Percentiles rank a stretch among this genome's conserved stretches.
Conservation (phyloP, 2,888 invertebrate genomes). For the Caenorhabditis sulstoni region DNA sequence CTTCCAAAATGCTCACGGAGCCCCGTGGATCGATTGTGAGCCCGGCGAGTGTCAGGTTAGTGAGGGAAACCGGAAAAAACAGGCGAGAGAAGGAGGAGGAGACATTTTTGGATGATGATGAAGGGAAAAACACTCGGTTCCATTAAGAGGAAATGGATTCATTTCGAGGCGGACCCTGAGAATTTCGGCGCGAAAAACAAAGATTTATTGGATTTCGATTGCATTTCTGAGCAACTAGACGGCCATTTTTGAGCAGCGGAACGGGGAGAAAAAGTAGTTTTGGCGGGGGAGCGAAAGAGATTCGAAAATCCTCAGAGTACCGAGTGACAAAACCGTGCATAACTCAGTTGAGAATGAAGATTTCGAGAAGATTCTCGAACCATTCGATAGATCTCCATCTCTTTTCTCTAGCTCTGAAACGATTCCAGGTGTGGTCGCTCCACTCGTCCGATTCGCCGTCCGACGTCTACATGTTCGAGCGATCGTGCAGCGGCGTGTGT, state of each 20-base stretch:
- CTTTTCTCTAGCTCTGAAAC: too few species aligned
- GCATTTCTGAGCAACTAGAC: slow-evolving; percentile 14
- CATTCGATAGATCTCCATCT: too few species aligned
- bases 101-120: background rate
- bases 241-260: too few species aligned
- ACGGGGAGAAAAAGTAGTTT: too few species aligned
- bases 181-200: too few species aligned
- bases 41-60: slow-evolving; percentile 58
- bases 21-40: slow-evolving; percentile 58
- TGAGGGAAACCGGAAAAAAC: slow-evolving; percentile 3
- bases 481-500: slow-evolving; percentile 64
- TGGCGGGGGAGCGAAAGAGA: too few species aligned
- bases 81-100: background rate
- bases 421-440: slow-evolving; percentile 68
- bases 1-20: slow-evolving; percentile 50
- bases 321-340: too few species aligned
- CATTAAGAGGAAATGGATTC: slow-evolving; percentile 25
- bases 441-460: slow-evolving; percentile 57
- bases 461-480: slow-evolving; percentile 68
- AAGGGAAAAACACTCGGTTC: background rate
- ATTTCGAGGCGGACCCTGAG: background rate
- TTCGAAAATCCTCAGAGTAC: too few species aligned
- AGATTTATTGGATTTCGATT: slow-evolving; percentile 12
- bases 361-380: slow-evolving; percentile 1
- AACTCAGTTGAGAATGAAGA: too few species aligned